Evolutionary conservation across 2,113 vertebrate species (phyloP).

Genomic region (Microcebus lehilahytsara): DNA sequence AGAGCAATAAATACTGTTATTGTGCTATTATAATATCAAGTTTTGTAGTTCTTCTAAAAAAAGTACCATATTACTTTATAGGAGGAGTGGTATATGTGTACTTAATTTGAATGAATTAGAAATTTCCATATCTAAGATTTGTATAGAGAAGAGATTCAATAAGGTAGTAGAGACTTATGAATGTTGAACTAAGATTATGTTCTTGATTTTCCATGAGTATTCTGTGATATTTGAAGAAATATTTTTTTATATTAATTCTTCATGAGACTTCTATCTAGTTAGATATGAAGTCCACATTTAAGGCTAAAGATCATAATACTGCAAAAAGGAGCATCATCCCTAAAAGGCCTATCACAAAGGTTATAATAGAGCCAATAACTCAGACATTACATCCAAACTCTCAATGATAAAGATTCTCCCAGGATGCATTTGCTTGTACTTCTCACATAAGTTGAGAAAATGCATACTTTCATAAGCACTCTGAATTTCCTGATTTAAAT

Average conservation of each 20-base stretch:
- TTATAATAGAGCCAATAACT: background rate
- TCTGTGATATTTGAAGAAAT: background rate
- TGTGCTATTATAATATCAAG: background rate
- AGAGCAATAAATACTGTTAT: background rate
- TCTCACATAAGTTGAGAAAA: conserved; percentile 15
- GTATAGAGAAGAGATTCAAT: background rate
- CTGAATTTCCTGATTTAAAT: background rate
- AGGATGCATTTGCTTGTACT: background rate
- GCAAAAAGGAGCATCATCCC: background rate
- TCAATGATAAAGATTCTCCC: background rate
- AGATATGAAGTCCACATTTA: background rate
- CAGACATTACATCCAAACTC: background rate
- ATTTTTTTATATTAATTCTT: background rate
- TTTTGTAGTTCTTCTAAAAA: background rate
- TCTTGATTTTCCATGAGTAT: background rate
- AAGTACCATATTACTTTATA: background rate
- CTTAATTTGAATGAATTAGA: background rate
- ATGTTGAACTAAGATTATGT: background rate
- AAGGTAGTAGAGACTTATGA: background rate
- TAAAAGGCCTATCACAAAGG: background rate
- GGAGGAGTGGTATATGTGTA: background rate
- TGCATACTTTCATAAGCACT: background rate
- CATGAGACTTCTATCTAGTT: background rate
- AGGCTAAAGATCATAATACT: background rate
- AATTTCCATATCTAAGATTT: background rate